A percentile compares a stretch with the other conserved stretches of the same genome.
Conservation (phyloP, 2,888 invertebrate genomes). For the Corythucha ciliata region DNA sequence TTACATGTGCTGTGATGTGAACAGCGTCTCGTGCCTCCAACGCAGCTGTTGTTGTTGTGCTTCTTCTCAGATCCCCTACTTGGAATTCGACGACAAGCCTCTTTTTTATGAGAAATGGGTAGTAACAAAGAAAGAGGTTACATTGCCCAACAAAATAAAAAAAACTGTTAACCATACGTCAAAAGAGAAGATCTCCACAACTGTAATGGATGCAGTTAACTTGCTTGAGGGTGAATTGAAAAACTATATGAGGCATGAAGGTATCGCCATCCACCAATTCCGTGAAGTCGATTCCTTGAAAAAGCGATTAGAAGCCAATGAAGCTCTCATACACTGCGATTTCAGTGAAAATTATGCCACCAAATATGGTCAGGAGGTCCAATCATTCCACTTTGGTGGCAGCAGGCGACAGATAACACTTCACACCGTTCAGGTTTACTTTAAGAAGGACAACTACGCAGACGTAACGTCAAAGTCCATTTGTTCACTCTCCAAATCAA, state of each 20-base stretch:
- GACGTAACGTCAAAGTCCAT: slow-evolving; percentile 20
- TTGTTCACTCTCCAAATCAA: slow-evolving; percentile 38
- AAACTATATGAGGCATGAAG: not conserved
- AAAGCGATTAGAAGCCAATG: slow-evolving; percentile 5
- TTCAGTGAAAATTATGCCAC: not conserved
- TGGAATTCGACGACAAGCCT: slow-evolving; percentile 4
- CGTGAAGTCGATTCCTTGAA: slow-evolving; percentile 14
- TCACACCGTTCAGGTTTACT: slow-evolving; percentile 1
- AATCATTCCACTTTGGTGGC: slow-evolving; percentile 2
- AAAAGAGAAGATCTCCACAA: slow-evolving; percentile 7
- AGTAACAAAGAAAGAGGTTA: slow-evolving; percentile 9
- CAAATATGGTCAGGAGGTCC: not conserved
- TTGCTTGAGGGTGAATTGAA: not conserved
- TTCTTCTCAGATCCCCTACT: slow-evolving; percentile 1
- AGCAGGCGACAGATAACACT: not conserved
- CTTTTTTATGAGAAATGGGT: slow-evolving; percentile 6
- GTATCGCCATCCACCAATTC: not conserved
- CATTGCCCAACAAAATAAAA: slow-evolving; percentile 2
- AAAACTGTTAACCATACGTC: slow-evolving; percentile 2
- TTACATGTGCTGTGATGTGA: slow-evolving; percentile 15
- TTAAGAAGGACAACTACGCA: not conserved
- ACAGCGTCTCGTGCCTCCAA: slow-evolving; percentile 17
- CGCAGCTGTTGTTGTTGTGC: slow-evolving; percentile 6
- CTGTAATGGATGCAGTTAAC: not conserved
- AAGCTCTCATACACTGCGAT: not conserved